phyloP scores from a whole-genome alignment of 2,113 vertebrate species.

The Uropsilus gracilis region DNA sequence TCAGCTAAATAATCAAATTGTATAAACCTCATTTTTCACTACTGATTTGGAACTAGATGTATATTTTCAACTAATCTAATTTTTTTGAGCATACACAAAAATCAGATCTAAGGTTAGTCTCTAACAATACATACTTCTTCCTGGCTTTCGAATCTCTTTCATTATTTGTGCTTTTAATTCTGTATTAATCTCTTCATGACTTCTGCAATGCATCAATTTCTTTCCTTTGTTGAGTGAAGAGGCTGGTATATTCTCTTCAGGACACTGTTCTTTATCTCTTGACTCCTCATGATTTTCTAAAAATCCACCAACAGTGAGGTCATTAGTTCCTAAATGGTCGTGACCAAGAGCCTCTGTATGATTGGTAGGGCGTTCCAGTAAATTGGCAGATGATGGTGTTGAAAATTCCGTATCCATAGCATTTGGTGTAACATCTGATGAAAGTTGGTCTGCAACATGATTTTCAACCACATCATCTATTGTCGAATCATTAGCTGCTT shows the following conservation, averaged over 20 bases:
- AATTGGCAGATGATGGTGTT: conserved; percentile 79
- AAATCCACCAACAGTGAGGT: conserved; percentile 82
- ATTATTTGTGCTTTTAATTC: conserved; percentile 94
- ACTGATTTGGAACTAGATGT: conserved; percentile 21
- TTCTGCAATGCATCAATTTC: conserved; percentile 88
- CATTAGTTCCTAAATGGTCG: conserved; percentile 83
- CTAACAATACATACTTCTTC: conserved; percentile 91
- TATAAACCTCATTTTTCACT: not conserved
- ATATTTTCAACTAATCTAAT: not conserved
- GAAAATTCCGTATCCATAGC: conserved; percentile 83
- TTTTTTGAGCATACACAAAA: conserved; percentile 30
- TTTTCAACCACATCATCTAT: conserved; percentile 88
- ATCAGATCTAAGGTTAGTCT: not conserved
- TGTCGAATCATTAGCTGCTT: conserved; percentile 82
- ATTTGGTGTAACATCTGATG: conserved; percentile 81
- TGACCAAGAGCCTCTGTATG: conserved; percentile 82
- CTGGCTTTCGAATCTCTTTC: conserved; percentile 97
- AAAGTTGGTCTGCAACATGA: conserved; percentile 89
- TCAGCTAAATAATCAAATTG: not conserved
- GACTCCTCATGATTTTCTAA: conserved; percentile 82
- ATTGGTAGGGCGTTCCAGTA: conserved; percentile 83
- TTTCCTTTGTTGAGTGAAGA: conserved; percentile 90
- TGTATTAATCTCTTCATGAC: conserved; percentile 91
- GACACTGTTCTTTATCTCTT: conserved; percentile 82
- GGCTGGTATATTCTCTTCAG: conserved; percentile 82